phyloP scores from a whole-genome alignment of 2,797 vertebrate species.

The Tapera naevia region DNA sequence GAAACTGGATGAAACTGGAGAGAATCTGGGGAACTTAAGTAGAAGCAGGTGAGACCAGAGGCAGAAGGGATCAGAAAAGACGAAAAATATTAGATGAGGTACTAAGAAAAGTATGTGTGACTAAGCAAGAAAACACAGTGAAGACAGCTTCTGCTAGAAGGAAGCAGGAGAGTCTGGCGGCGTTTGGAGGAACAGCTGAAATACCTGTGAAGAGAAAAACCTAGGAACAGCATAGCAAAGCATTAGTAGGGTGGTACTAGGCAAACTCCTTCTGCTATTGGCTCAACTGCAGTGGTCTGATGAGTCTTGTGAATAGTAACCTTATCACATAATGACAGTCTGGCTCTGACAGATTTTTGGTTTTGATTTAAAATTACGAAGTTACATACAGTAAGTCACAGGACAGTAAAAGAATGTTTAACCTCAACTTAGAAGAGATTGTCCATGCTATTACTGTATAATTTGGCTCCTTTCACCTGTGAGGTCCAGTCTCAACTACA shows the following conservation, averaged over 20 bases:
- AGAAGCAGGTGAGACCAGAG: neutral
- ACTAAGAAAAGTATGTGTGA: neutral
- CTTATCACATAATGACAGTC: neutral
- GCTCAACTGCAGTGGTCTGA: neutral
- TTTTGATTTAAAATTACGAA: neutral
- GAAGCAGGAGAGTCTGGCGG: neutral
- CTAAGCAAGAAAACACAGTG: neutral
- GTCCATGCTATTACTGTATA: neutral
- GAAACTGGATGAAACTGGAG: neutral
- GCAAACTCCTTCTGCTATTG: neutral
- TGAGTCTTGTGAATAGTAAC: neutral
- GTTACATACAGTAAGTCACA: neutral
- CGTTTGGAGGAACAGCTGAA: neutral
- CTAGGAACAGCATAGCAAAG: neutral
- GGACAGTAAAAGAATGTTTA: neutral
- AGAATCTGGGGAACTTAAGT: neutral
- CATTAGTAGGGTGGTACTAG: neutral
- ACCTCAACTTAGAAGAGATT: neutral
- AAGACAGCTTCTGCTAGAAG: neutral
- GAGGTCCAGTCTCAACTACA: neutral
- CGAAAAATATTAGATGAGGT: neutral
- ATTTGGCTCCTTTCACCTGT: neutral
- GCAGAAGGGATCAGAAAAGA: neutral
- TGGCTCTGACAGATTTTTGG: neutral
- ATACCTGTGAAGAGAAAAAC: neutral